Base-by-base conservation (phyloP, 2,888 invertebrate species). In the Crossocerus cetratus region DNA sequence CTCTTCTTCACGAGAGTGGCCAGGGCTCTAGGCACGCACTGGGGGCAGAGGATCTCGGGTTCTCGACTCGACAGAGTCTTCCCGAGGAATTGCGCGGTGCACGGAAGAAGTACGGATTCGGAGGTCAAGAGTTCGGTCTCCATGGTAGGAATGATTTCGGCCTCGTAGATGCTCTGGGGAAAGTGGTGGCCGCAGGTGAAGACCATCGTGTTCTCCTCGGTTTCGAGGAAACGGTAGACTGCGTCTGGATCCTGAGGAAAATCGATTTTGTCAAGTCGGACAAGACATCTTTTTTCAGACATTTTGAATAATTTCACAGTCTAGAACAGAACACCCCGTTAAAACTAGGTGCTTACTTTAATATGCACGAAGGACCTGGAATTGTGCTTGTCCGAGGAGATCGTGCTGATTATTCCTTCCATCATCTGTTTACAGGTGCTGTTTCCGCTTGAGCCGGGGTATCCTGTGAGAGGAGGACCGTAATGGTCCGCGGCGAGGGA, bases 131-230 rank as follows among this genome's bases (percentile, higher is more conserved):
- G 78, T 59, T 90, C 89, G 2, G 89, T 86, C 74, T 90, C 89
- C 89, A 90, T 88, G 67, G 81, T 83, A 20, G 90, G 86, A 64
- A 90, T 80, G 45, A 85, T 78, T 73, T 90, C 89, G 4, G 86
- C 82, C 61, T 87, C 74, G 68, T 89, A 90, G n/a, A 77, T 22
- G 1, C 89, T 84, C 45, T 87, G 65, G 62, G 87, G 86, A 72
- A 86, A 90, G 69, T 89, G 86, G 69, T 90, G 90, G 8, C 90
- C 90, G 45, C 90, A 90, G 0, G 90, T 90, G 49, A 90, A 90
- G 54, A 90, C 83, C 83, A 89, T 86, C 5, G 83, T 86, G 44
- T 89, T 89, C 72, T 89, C 88, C 44, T 88, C 83, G 2, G 81
- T 78, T 8, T 81, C 84, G 3, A 90, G 83, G 45, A 90, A 86